A percentile compares a stretch with the other conserved stretches of the same genome.
These are phyloP conservation scores for Drosophila gunungcola DNA, from an alignment of 1,140 invertebrate genomes.

Conservation along the genomic window DNA sequence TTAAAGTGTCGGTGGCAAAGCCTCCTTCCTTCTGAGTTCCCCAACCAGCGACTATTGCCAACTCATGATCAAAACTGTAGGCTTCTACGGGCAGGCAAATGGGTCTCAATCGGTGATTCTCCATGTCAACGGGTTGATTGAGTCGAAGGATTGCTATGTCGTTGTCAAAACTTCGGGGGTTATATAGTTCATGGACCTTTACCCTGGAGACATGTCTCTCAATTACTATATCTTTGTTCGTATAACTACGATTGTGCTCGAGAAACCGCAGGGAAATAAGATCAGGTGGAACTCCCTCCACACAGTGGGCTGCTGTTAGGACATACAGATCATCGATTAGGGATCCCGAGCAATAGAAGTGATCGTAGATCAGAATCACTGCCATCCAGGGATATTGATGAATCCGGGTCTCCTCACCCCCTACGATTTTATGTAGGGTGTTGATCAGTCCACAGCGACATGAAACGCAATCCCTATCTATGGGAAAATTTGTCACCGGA, in stretches of 20 bases:
- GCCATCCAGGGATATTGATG: conserved; percentile 92
- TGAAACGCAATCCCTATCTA: conserved; percentile 52
- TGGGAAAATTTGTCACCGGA: conserved; percentile 15
- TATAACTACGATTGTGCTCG: conserved; percentile 87
- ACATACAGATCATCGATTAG: conserved; percentile 87
- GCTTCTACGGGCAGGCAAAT: conserved; percentile 89
- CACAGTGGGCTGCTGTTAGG: conserved; percentile 73
- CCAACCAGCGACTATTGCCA: conserved; percentile 89
- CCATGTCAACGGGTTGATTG: conserved; percentile 86
- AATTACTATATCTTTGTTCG: conserved; percentile 37
- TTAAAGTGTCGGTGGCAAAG: conserved; percentile 85
- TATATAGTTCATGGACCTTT: conserved; percentile 89
- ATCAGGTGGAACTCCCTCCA: conserved; percentile 86
- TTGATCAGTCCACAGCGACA: conserved; percentile 89
- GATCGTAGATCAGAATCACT: conserved; percentile 87
- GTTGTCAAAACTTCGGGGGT: conserved; percentile 90
- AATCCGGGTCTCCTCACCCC: conserved; percentile 88
- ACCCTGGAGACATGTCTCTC: conserved; percentile 56
- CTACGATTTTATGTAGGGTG: conserved; percentile 89
- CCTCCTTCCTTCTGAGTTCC: conserved; percentile 88
- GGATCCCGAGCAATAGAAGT: conserved; percentile 91
- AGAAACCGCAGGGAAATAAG: conserved; percentile 88
- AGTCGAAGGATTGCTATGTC: conserved; percentile 92
- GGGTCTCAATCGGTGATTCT: conserved; percentile 87
- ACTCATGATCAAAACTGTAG: conserved; percentile 87